phyloP scores from a whole-genome alignment of 2,888 invertebrate genomes.

The Thalpophila matura region DNA sequence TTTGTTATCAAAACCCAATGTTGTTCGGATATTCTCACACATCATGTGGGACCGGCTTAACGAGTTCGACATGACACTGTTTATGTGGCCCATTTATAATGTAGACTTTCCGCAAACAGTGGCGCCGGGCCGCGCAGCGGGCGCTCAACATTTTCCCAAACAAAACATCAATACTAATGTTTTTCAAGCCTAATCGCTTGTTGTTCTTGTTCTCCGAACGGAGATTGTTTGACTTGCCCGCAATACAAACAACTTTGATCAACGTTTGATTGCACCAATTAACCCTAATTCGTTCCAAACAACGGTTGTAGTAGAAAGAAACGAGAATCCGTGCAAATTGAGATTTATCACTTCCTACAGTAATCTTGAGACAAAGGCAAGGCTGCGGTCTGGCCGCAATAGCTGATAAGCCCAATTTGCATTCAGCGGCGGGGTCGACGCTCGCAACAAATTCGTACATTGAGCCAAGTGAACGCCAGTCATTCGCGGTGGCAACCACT shows the following conservation, averaged over 20 bases:
- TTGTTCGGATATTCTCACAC: slow-evolving; percentile 3
- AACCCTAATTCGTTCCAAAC: slow-evolving; percentile 61
- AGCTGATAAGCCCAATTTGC: slow-evolving; percentile 57
- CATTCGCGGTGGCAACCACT: slow-evolving; percentile 14
- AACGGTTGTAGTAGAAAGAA: slow-evolving; percentile 48
- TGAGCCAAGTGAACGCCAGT: slow-evolving; percentile 48
- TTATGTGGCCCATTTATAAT: slow-evolving; percentile 66
- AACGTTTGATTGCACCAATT: slow-evolving; percentile 62
- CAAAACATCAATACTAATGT: slow-evolving; percentile 32
- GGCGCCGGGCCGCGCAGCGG: slow-evolving; percentile 26
- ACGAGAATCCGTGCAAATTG: slow-evolving; percentile 59
- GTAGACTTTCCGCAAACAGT: slow-evolving; percentile 46
- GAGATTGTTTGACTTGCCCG: slow-evolving; percentile 39
- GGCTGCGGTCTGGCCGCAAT: slow-evolving; percentile 26
- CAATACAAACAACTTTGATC: slow-evolving; percentile 54
- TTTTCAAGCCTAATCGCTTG: slow-evolving; percentile 38
- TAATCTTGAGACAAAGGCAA: slow-evolving; percentile 55
- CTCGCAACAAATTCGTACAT: slow-evolving; percentile 47
- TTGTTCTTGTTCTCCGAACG: slow-evolving; percentile 44
- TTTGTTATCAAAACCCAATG: slow-evolving; percentile 7
- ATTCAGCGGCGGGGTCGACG: slow-evolving; percentile 60
- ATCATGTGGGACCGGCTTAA: slow-evolving; percentile 3
- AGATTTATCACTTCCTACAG: slow-evolving; percentile 60
- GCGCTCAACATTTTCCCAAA: slow-evolving; percentile 41
- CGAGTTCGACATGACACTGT: slow-evolving; percentile 38